These are phyloP conservation scores for Caradrina clavipalpis DNA, from an alignment of 2,888 invertebrate species.

Conservation along the genomic window DNA sequence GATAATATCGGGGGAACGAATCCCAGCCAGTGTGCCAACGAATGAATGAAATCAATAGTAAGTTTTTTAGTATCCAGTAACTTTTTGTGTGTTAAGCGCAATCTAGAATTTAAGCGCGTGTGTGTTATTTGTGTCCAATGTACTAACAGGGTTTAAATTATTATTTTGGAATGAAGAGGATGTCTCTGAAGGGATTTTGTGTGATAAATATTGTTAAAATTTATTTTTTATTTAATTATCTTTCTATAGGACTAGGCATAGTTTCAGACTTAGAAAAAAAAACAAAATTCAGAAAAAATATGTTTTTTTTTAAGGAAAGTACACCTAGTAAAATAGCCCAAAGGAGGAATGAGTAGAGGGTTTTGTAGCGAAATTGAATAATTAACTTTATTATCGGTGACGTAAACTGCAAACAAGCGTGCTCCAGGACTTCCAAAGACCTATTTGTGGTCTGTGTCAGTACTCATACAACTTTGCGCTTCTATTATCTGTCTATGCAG, in stretches of 20 bases:
- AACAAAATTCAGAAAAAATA: background rate
- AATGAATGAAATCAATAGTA: background rate
- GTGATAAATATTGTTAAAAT: constrained; percentile 26
- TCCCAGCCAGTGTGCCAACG: background rate
- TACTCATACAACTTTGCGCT: background rate
- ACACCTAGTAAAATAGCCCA: background rate
- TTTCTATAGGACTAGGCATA: background rate
- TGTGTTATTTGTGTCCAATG: constrained; percentile 21
- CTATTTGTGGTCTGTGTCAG: no score
- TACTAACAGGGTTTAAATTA: constrained; percentile 17
- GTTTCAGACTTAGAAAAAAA: background rate
- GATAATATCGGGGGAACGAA: background rate
- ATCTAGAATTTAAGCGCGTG: constrained; percentile 18
- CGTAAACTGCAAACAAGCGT: background rate
- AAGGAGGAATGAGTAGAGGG: background rate
- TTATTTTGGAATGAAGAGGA: constrained; percentile 5
- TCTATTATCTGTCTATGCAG: no score
- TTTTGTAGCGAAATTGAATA: constrained; percentile 1
- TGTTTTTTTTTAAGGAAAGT: background rate
- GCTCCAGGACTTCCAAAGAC: background rate
- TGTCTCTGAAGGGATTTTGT: constrained; percentile 9
- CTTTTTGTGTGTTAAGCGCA: constrained; percentile 5
- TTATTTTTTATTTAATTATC: background rate
- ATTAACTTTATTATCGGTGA: background rate
- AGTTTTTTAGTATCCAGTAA: constrained; percentile 21